phyloP scores from a whole-genome alignment of 2,797 vertebrate species.

The Enteromius thamalakanensis region DNA sequence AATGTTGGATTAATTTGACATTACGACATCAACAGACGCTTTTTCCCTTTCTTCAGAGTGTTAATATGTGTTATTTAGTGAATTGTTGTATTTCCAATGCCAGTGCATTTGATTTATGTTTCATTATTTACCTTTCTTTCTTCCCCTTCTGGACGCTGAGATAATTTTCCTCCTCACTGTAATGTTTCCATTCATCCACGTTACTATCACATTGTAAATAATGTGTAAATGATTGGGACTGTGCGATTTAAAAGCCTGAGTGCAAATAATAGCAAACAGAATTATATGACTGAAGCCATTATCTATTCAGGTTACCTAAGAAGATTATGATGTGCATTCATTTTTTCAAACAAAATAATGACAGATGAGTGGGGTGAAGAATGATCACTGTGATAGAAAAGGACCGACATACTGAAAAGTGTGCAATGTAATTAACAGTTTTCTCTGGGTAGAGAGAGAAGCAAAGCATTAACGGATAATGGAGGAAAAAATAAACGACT shows the following conservation, averaged over 20 bases:
- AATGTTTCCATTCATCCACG: conserved; percentile 13
- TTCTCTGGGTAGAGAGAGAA: not conserved
- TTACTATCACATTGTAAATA: conserved; percentile 24
- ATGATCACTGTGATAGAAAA: conserved; percentile 13
- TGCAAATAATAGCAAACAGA: conserved; percentile 35
- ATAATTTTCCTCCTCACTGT: not conserved
- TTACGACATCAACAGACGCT: not conserved
- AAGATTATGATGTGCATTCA: conserved; percentile 36
- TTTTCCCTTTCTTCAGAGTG: too few species aligned
- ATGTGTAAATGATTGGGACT: conserved; percentile 12
- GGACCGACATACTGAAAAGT: conserved; percentile 14
- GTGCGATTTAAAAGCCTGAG: conserved; percentile 22
- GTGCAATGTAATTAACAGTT: conserved; percentile 30
- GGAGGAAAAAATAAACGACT: conserved; percentile 29
- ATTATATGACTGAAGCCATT: conserved; percentile 20
- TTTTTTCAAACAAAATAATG: conserved; percentile 30
- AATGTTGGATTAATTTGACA: not conserved
- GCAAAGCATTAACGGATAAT: conserved; percentile 8
- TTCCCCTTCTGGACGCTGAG: not conserved
- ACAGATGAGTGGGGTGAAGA: conserved; percentile 23
- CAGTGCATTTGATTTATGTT: not conserved
- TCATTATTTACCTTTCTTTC: not conserved
- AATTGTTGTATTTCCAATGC: not conserved
- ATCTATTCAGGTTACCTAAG: conserved; percentile 31
- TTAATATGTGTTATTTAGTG: not conserved